Percentiles rank a stretch among this genome's conserved stretches.
phyloP scores from a whole-genome alignment of 1,140 invertebrate genomes.

The Ips typographus region DNA sequence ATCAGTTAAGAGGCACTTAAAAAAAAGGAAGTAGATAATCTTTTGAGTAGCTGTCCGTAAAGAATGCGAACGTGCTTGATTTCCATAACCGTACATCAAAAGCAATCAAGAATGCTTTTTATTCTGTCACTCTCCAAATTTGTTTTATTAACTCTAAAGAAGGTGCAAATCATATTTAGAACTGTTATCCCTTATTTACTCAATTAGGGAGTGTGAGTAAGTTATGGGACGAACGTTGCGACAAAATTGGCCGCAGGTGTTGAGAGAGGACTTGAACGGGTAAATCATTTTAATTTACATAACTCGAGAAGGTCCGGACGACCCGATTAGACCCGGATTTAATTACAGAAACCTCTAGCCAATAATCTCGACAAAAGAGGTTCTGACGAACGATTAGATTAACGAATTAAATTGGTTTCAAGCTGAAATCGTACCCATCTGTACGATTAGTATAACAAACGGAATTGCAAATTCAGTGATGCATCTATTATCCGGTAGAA shows the following conservation, averaged over 20 bases:
- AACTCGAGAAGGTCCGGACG: slow-evolving; percentile 13
- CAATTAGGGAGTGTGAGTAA: no score
- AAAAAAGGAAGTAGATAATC: neutral
- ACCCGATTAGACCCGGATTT: slow-evolving; percentile 21
- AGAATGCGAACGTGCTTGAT: no score
- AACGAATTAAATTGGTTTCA: neutral
- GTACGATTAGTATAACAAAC: no score
- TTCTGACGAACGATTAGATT: slow-evolving; percentile 21
- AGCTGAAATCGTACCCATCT: neutral
- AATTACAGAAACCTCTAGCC: slow-evolving; percentile 14
- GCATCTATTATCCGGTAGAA: no score
- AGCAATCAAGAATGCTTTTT: no score
- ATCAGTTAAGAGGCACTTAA: neutral
- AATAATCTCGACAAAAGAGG: slow-evolving; percentile 21
- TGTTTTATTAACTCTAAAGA: no score
- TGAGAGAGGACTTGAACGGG: slow-evolving; percentile 4
- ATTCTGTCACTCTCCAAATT: neutral
- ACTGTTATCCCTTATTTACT: no score
- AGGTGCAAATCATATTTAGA: no score
- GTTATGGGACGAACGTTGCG: neutral
- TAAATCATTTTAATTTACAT: slow-evolving; percentile 28
- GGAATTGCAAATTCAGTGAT: no score
- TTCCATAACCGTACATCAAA: no score
- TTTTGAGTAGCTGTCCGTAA: no score
- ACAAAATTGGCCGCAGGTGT: slow-evolving; percentile 12